Evolutionary conservation across 2,888 invertebrate genomes (phyloP).

Genomic region (Romanomermis culicivorax): DNA sequence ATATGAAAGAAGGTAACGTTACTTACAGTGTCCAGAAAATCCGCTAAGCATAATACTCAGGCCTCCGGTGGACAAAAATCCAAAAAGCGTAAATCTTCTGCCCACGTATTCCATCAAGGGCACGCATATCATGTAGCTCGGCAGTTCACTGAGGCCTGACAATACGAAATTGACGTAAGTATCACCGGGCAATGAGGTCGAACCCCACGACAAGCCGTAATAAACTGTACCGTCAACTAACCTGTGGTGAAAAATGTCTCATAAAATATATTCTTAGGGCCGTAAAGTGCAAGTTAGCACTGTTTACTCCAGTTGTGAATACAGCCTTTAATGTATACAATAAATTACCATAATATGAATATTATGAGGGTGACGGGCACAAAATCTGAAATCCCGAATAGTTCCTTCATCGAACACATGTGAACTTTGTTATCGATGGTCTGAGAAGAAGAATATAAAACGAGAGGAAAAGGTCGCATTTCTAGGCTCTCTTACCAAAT

Average conservation of each 20-base stretch:
- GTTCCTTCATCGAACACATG: too few relatives aligned
- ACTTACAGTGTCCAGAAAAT: not conserved
- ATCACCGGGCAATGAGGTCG: slow-evolving; percentile 10
- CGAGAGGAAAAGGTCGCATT: too few relatives aligned
- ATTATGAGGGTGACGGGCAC: too few relatives aligned
- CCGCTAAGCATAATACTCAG: not conserved
- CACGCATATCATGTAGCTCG: slow-evolving; percentile 6
- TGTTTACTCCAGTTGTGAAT: too few relatives aligned
- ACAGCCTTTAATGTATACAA: too few relatives aligned
- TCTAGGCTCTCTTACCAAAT: not conserved
- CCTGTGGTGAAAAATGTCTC: not conserved
- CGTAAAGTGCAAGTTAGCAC: too few relatives aligned
- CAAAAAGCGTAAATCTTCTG: not conserved
- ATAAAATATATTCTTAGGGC: too few relatives aligned
- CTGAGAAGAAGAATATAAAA: too few relatives aligned
- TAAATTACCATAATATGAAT: too few relatives aligned
- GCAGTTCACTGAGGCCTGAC: slow-evolving; percentile 9
- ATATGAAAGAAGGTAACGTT: not conserved
- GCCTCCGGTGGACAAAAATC: not conserved
- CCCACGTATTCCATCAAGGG: slow-evolving; percentile 9
- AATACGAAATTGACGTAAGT: slow-evolving; percentile 11
- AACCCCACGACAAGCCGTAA: slow-evolving; percentile 12
- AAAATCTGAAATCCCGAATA: too few relatives aligned
- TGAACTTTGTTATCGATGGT: too few relatives aligned
- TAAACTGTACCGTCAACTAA: slow-evolving; percentile 10